These are phyloP conservation scores for Microcebus tavaratra DNA, from an alignment of 2,113 vertebrate species.

Conservation along the genomic window DNA sequence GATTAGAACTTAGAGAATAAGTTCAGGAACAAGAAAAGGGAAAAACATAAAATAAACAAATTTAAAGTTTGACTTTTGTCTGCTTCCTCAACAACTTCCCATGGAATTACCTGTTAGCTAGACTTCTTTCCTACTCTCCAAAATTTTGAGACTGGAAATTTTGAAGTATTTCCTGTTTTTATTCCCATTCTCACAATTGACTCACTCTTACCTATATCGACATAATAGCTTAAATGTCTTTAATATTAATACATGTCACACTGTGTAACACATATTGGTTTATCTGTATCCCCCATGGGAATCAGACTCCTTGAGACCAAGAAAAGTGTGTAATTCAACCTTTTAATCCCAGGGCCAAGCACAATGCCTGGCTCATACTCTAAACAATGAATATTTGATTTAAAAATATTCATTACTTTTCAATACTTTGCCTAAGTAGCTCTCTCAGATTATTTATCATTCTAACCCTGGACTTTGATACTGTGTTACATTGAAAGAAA, in stretches of 20 bases:
- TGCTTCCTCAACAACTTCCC: background rate
- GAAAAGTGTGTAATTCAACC: background rate
- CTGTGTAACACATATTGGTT: background rate
- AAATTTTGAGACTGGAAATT: background rate
- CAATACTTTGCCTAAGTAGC: background rate
- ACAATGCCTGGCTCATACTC: background rate
- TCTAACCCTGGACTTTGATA: background rate
- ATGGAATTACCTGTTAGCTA: background rate
- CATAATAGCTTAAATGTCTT: background rate
- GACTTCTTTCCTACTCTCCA: background rate
- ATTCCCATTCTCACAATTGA: background rate
- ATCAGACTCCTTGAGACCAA: background rate
- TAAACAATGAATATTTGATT: background rate
- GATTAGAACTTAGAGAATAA: background rate
- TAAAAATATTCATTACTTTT: background rate
- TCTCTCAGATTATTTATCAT: background rate
- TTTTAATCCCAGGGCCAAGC: background rate
- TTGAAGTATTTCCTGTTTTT: background rate
- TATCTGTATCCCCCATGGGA: background rate
- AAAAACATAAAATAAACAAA: background rate
- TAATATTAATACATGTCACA: background rate
- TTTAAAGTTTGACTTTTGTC: background rate
- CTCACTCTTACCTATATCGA: background rate
- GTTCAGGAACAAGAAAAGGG: background rate
- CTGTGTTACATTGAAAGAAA: background rate